phyloP scores from a whole-genome alignment of 2,888 invertebrate genomes.

The Acanthosepion esculentum region DNA sequence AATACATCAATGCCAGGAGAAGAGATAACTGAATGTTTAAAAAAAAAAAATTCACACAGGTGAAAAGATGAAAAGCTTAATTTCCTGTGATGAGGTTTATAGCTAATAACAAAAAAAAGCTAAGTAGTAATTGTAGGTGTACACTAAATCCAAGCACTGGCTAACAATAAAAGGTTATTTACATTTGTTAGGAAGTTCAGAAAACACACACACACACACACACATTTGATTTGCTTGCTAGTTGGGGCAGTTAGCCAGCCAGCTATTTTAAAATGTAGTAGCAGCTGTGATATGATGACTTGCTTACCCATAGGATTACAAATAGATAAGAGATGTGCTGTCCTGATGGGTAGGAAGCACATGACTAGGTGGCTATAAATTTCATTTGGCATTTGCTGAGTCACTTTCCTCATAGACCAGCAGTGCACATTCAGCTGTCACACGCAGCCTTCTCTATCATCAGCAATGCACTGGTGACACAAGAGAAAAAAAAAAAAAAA shows the following conservation, averaged over 20 bases:
- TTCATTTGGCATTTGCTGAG: conserved; percentile 12
- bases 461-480: neutral
- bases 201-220: neutral
- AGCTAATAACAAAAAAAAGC: too few species aligned
- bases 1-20: too few species aligned
- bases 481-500: neutral
- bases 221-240: neutral
- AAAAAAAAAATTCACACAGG: too few species aligned
- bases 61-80: too few species aligned
- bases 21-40: too few species aligned
- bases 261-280: conserved; percentile 5
- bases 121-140: neutral
- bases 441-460: neutral
- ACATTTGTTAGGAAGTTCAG: neutral
- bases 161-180: conserved; percentile 17
- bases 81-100: too few species aligned
- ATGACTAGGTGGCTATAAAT: neutral
- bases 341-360: conserved; percentile 33
- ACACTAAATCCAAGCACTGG: conserved; percentile 24
- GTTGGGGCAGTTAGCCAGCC: conserved; percentile 6
- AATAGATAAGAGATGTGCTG: neutral
- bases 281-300: conserved; percentile 33
- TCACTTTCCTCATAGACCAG: neutral
- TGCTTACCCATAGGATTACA: conserved; percentile 13
- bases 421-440: neutral